Evolutionary conservation across 2,113 vertebrate species (phyloP).

Genomic region (Alligator mississippiensis): DNA sequence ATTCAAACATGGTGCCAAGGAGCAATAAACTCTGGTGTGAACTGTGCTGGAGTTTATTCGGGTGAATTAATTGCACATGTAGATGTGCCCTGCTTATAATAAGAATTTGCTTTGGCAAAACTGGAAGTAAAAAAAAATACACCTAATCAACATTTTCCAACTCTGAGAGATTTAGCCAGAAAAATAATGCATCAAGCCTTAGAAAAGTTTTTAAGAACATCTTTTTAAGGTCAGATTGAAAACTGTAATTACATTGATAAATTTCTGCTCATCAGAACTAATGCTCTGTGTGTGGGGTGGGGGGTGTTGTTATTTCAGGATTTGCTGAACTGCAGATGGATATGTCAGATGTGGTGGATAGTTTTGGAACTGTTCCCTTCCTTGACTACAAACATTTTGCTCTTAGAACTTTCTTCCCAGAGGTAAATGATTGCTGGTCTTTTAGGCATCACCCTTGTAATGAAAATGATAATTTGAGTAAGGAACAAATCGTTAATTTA

Average conservation of each 20-base stretch:
- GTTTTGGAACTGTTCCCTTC: constrained; percentile 91
- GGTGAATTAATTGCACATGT: no score
- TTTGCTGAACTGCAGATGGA: constrained; percentile 98
- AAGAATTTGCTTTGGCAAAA: constrained; percentile 6
- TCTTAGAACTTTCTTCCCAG: constrained; percentile 93
- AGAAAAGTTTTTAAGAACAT: neutral
- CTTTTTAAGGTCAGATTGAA: neutral
- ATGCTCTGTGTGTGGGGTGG: neutral
- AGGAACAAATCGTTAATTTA: neutral
- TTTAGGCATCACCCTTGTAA: constrained; percentile 58
- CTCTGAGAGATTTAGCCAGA: neutral
- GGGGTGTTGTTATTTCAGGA: constrained; percentile 78
- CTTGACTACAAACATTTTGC: constrained; percentile 99
- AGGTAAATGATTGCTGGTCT: constrained; percentile 82
- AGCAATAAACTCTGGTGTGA: no score
- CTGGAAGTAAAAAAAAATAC: neutral
- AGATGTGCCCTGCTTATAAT: neutral
- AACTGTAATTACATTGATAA: constrained; percentile 9
- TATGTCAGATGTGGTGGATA: constrained; percentile 89
- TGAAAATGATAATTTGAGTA: constrained; percentile 26
- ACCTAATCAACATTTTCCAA: neutral
- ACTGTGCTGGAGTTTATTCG: no score
- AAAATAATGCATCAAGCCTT: neutral
- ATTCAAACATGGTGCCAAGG: no score
- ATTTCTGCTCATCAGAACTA: constrained; percentile 33